Evolutionary conservation across 2,888 invertebrate genomes (phyloP), one percentile per base, ranked within the genome.

Genomic region (Melitaea athalia): DNA sequence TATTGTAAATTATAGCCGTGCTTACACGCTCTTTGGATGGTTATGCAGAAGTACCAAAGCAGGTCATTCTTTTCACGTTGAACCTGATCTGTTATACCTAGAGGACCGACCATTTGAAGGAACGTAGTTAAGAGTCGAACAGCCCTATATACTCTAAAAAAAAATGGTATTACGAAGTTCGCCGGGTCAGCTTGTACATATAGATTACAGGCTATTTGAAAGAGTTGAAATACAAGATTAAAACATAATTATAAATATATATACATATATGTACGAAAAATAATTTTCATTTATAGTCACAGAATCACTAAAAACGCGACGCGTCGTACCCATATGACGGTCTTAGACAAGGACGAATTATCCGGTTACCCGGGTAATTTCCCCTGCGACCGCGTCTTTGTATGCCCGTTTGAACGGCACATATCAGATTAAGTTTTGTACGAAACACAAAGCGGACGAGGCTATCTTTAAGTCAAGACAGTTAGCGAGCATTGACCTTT

Each of bases 291-390:
- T 69, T 68, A 67, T 68, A 66, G 64, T 59, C 64, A 67, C 57
- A 65, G 68, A 66, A 72, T 71, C 68, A 70, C 67, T 70, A 43
- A 68, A 65, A 60, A 68, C 64, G 65, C 72, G 76, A 75, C 71
- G 72, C 69, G 73, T 73, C 72, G 64, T 64, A 52, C 50, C 63
- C 69, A 69, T 60, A 68, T 74, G 76, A 74, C 69, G 73, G 67
- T 71, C 52, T 66, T 71, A 74, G 84, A 83, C 82, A 81, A 79
- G 79, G 80, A 84, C 80, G 81, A 80, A 84, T 83, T 80, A 79
- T 78, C 76, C 77, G 76, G 72, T 73, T 71, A 66, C 72, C 74
- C 74, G 76, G 75, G 78, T 84, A 83, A 85, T 85, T 85, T 86
- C 86, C 85, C 86, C 64, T 59, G 85, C 72, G 85, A 75, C 83